Percentiles rank a stretch among this genome's conserved stretches.
Conservation (phyloP, 2,888 invertebrate species). For the Eilema sororculum region DNA sequence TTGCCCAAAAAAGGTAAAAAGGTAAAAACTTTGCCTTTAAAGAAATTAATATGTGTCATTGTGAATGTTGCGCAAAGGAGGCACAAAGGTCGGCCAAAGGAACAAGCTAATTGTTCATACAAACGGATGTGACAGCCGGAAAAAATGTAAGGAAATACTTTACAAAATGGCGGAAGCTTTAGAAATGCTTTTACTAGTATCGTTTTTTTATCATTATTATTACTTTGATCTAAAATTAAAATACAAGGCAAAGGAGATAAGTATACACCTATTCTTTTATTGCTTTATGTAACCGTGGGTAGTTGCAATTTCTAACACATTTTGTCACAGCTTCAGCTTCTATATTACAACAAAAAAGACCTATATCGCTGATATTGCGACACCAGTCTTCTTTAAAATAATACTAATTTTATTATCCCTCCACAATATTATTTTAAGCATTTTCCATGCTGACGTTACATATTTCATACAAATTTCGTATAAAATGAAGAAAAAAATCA, state of each 20-base stretch:
- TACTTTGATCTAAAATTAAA: conserved; percentile 15
- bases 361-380: too few species aligned
- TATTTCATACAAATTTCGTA: too few species aligned
- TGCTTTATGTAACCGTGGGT: too few species aligned
- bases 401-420: too few species aligned
- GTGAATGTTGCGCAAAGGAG: conserved; percentile 63
- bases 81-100: conserved; percentile 54
- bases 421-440: too few species aligned
- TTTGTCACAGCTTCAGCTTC: not conserved
- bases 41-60: conserved; percentile 63
- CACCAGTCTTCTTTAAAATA: too few species aligned
- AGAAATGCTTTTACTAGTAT: conserved; percentile 54
- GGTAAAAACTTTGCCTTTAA: conserved; percentile 58
- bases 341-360: too few species aligned
- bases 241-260: not conserved
- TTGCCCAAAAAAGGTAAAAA: conserved; percentile 42
- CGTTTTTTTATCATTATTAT: conserved; percentile 38
- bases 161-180: conserved; percentile 57
- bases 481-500: too few species aligned
- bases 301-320: not conserved
- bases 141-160: conserved; percentile 62
- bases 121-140: conserved; percentile 68
- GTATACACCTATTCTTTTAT: too few species aligned
- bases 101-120: conserved; percentile 69
- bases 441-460: too few species aligned